Evolutionary conservation across 2,888 invertebrate species (phyloP).

Genomic region (Barypeithes pellucidus): DNA sequence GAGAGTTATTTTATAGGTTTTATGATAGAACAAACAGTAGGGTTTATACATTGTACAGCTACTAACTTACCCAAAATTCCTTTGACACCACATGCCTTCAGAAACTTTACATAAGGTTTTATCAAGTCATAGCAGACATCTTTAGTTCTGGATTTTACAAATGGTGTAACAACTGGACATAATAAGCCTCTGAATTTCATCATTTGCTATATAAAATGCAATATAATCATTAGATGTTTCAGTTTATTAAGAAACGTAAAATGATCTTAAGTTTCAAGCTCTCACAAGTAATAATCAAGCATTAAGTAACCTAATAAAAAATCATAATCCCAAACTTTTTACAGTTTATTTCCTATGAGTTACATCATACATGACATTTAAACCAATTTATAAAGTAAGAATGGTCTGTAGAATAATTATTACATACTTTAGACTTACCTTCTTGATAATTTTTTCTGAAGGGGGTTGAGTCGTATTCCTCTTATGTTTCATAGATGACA

Average conservation of each 20-base stretch:
- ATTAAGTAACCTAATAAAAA: no score
- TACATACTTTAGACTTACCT: constrained; percentile 44
- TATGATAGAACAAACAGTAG: no score
- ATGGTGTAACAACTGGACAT: constrained; percentile 67
- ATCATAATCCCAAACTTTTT: no score
- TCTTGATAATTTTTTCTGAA: constrained; percentile 53
- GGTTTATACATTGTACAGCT: no score
- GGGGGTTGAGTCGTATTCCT: constrained; percentile 58
- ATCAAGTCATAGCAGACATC: constrained; percentile 61
- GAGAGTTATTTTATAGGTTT: no score
- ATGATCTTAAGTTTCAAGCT: no score
- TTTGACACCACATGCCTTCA: constrained; percentile 77
- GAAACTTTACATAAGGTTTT: constrained; percentile 76
- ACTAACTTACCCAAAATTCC: constrained; percentile 63
- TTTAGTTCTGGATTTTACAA: constrained; percentile 62
- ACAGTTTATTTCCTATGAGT: no score
- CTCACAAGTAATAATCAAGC: no score
- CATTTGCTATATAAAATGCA: constrained; percentile 62
- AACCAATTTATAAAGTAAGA: no score
- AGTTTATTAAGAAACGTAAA: no score
- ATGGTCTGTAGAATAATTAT: not conserved
- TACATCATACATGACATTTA: no score
- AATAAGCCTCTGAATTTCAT: constrained; percentile 66
- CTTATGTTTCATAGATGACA: constrained; percentile 66
- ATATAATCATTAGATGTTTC: not conserved